These are phyloP conservation scores for Maccullochella peelii DNA, from an alignment of 2,113 vertebrate species.

Conservation along the genomic window DNA sequence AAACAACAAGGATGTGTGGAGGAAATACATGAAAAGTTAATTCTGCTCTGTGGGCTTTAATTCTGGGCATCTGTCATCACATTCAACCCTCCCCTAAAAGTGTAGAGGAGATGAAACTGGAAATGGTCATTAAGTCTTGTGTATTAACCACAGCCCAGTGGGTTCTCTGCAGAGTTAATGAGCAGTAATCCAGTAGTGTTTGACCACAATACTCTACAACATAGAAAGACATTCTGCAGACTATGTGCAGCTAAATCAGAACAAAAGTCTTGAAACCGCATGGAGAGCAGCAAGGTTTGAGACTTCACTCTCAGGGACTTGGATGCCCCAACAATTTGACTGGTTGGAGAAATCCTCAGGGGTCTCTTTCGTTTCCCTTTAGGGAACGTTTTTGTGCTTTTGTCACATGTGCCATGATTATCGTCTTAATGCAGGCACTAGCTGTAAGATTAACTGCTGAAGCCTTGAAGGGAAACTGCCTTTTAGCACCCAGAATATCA, in stretches of 20 bases:
- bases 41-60: constrained; percentile 66
- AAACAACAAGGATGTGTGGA: constrained; percentile 66
- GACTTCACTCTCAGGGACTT: constrained; percentile 10
- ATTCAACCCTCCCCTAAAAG: constrained; percentile 40
- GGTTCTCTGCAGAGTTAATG: constrained; percentile 65
- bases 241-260: constrained; percentile 39
- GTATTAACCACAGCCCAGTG: constrained; percentile 55
- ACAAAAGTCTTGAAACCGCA: constrained; percentile 16
- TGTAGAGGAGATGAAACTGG: constrained; percentile 57
- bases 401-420: constrained; percentile 71
- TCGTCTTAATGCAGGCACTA: constrained; percentile 72
- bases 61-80: constrained; percentile 62
- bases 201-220: constrained; percentile 56
- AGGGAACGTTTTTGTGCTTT: constrained; percentile 59
- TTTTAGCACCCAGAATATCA: constrained; percentile 72
- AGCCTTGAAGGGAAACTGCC: constrained; percentile 66
- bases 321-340: constrained; percentile 19
- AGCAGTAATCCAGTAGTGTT: constrained; percentile 64
- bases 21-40: constrained; percentile 76
- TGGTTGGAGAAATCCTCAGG: constrained; percentile 50
- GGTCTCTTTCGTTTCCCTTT: constrained; percentile 32
- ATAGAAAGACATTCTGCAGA: constrained; percentile 34
- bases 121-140: constrained; percentile 65
- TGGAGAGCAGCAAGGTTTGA: background rate
- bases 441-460: constrained; percentile 69